Evolutionary conservation across 2,888 invertebrate genomes (phyloP).

Genomic region (Acleris cristana): DNA sequence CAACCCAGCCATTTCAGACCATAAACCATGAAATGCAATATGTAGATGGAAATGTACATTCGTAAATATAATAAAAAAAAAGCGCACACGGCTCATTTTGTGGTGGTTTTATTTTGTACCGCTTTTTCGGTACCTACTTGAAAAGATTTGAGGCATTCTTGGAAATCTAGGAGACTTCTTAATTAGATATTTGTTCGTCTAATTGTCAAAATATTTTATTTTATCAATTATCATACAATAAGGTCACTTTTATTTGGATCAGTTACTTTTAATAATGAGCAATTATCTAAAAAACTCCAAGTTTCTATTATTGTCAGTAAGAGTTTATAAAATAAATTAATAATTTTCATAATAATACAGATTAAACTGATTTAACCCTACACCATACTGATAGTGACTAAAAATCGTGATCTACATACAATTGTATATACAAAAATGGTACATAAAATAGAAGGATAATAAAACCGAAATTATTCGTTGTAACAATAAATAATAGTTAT

Average conservation of each 20-base stretch:
- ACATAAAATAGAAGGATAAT: slow-evolving; percentile 55
- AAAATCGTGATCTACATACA: slow-evolving; percentile 47
- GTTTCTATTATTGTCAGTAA: slow-evolving; percentile 38
- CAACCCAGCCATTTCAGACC: slow-evolving; percentile 39
- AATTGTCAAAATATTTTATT: slow-evolving; percentile 25
- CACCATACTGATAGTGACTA: slow-evolving; percentile 56
- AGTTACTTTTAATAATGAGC: slow-evolving; percentile 51
- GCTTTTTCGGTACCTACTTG: slow-evolving; percentile 5
- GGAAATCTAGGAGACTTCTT: slow-evolving; percentile 4
- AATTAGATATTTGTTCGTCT: slow-evolving; percentile 25
- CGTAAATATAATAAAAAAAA: slow-evolving; percentile 28
- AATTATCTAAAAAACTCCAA: slow-evolving; percentile 47
- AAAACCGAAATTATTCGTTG: slow-evolving; percentile 67
- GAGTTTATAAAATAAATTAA: slow-evolving; percentile 35
- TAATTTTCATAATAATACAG: slow-evolving; percentile 41
- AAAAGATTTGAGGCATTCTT: slow-evolving; percentile 4
- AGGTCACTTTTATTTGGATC: slow-evolving; percentile 54
- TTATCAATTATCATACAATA: slow-evolving; percentile 42
- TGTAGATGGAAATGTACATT: slow-evolving; percentile 54
- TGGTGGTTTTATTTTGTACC: slow-evolving; percentile 11
- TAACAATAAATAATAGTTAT: slow-evolving; percentile 76
- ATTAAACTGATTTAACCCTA: slow-evolving; percentile 42
- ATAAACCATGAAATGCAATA: slow-evolving; percentile 54
- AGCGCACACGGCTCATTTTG: slow-evolving; percentile 4
- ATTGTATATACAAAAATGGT: slow-evolving; percentile 61